These are phyloP conservation scores for Centropus bengalensis DNA, from an alignment of 2,113 vertebrate genomes.

Conservation along the genomic window DNA sequence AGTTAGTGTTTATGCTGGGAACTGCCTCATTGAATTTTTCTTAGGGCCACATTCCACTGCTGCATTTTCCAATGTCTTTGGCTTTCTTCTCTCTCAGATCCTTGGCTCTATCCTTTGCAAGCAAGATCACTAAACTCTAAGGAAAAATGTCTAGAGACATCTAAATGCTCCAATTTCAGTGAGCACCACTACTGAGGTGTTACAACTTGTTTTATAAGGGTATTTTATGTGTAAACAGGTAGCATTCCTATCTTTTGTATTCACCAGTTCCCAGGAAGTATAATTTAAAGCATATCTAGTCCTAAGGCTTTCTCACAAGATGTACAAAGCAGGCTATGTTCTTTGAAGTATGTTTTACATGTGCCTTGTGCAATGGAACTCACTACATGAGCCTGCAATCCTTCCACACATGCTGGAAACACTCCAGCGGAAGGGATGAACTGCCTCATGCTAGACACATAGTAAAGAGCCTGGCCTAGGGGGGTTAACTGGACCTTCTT, in stretches of 20 bases:
- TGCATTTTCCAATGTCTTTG: neutral
- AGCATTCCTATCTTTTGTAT: fast-evolving
- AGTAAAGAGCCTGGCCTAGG: neutral
- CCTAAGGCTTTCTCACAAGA: neutral
- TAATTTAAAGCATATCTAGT: neutral
- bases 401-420: neutral
- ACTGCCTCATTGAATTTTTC: neutral
- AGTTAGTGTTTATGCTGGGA: neutral
- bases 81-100: neutral
- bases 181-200: neutral
- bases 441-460: fast-evolving
- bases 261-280: neutral
- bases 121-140: neutral
- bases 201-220: neutral
- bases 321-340: neutral
- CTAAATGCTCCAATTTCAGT: neutral
- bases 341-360: neutral
- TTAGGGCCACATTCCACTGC: neutral
- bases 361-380: neutral
- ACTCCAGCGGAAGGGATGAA: neutral
- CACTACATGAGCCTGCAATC: fast-evolving
- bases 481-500: neutral
- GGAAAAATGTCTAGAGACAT: neutral
- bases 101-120: neutral
- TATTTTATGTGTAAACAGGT: too few species aligned